Conservation (phyloP, 2,113 vertebrate genomes). For the Pluvianellus socialis region DNA sequence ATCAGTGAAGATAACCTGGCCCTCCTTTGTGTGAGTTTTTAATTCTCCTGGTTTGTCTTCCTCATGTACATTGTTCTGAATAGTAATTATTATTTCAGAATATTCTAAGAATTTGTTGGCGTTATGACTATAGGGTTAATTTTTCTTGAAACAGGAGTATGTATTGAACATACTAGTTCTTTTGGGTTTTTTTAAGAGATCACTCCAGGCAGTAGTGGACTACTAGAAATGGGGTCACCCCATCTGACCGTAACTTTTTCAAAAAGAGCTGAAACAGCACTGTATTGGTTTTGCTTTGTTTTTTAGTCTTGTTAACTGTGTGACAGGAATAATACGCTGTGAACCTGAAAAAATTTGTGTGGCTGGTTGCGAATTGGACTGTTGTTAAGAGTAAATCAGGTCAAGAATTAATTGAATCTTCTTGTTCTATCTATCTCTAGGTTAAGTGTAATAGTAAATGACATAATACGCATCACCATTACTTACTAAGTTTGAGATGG, state of each 20-base stretch:
- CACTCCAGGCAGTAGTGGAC: background rate
- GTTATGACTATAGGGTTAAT: background rate
- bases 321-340: background rate
- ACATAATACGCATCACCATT: background rate
- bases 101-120: background rate
- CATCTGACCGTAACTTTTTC: background rate
- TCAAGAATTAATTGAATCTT: background rate
- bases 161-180: background rate
- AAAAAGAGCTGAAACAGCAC: background rate
- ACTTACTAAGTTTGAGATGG: background rate
- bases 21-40: background rate
- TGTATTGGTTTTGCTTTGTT: background rate
- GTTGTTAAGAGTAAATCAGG: background rate
- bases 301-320: background rate
- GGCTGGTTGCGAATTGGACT: background rate
- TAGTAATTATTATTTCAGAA: background rate
- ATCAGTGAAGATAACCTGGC: background rate
- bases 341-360: background rate
- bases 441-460: background rate
- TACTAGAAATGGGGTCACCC: background rate
- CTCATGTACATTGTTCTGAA: background rate
- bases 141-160: background rate
- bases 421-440: background rate
- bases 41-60: background rate
- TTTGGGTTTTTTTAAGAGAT: background rate